Percentiles rank a stretch among this genome's conserved stretches.
Evolutionary conservation across 2,797 vertebrate species (phyloP).

Genomic region (Taeniopygia guttata): DNA sequence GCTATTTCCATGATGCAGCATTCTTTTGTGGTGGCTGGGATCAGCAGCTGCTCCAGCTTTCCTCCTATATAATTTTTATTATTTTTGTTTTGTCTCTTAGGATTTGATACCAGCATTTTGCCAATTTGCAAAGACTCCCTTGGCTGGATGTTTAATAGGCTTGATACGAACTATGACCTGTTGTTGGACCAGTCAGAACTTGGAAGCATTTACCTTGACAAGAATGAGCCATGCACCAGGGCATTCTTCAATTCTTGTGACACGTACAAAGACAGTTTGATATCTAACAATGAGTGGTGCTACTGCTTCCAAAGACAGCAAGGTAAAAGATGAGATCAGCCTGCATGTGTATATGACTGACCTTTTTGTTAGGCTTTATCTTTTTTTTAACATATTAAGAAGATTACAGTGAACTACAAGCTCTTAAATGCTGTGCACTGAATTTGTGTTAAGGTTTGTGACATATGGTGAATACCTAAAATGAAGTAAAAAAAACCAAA

Average conservation of each 20-base stretch:
- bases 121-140: slow-evolving; percentile 93
- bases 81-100: slow-evolving; percentile 60
- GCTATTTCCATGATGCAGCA: neutral
- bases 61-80: neutral
- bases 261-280: slow-evolving; percentile 84
- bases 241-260: slow-evolving; percentile 93
- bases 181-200: slow-evolving; percentile 93
- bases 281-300: slow-evolving; percentile 97
- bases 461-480: neutral
- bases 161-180: slow-evolving; percentile 93
- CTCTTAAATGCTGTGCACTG: neutral
- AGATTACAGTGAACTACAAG: neutral
- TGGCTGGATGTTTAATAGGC: slow-evolving; percentile 96
- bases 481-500: neutral
- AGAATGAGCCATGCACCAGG: slow-evolving; percentile 88
- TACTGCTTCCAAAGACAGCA: slow-evolving; percentile 96
- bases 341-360: neutral
- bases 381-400: neutral
- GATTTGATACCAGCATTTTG: slow-evolving; percentile 87
- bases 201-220: slow-evolving; percentile 89
- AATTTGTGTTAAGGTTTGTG: neutral
- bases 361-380: neutral
- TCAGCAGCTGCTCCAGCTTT: neutral
- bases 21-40: neutral
- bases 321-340: slow-evolving; percentile 74